Evolutionary conservation across 2,888 invertebrate genomes (phyloP).

Genomic region (Microchrysa polita): DNA sequence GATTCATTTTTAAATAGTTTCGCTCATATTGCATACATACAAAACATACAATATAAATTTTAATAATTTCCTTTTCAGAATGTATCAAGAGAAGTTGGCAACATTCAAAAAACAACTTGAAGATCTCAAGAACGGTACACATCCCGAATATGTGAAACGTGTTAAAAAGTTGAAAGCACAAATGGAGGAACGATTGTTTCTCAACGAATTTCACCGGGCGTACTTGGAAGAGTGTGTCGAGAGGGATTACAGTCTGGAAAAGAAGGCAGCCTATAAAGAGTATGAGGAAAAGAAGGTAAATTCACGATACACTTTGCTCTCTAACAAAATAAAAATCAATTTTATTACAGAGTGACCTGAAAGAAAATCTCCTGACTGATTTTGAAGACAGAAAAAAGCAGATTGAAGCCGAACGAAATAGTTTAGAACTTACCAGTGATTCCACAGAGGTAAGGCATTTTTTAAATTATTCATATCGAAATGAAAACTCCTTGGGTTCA

Average conservation of each 20-base stretch:
- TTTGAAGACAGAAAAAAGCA: constrained; percentile 91
- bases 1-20: too few species aligned
- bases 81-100: constrained; percentile 90
- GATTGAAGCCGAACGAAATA: constrained; percentile 87
- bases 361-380: constrained; percentile 88
- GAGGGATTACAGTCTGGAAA: constrained; percentile 86
- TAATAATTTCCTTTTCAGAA: constrained; percentile 66
- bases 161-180: constrained; percentile 84
- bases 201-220: constrained; percentile 81
- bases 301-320: not conserved
- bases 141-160: constrained; percentile 86
- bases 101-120: constrained; percentile 89
- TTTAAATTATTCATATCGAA: not conserved
- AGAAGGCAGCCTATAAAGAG: constrained; percentile 88
- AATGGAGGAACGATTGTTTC: constrained; percentile 79
- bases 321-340: not conserved
- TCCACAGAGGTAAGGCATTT: constrained; percentile 74
- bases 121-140: constrained; percentile 84
- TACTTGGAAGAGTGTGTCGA: constrained; percentile 88
- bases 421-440: constrained; percentile 90
- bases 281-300: constrained; percentile 91
- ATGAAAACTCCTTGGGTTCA: too few species aligned
- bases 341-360: constrained; percentile 70
- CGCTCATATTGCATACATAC: too few species aligned
- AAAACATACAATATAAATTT: too few species aligned